Evolutionary conservation across 1,140 invertebrate species (phyloP), one percentile per base, ranked within the genome.

Genomic region (Pseudachorutes palmiensis): DNA sequence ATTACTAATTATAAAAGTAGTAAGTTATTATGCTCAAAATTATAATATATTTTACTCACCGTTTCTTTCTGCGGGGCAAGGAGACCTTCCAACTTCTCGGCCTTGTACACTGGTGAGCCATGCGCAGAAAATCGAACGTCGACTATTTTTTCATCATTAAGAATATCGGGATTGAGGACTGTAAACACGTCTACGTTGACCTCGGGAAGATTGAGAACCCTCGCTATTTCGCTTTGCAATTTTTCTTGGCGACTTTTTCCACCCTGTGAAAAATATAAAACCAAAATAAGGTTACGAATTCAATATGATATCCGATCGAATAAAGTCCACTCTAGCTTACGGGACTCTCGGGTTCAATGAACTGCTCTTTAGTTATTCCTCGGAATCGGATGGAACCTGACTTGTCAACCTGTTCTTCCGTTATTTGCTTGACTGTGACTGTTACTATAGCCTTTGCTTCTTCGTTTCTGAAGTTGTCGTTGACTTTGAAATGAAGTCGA

Each of bases 171-270:
- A 70, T 83, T 83, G 2, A 91, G 81, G 0, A 97, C 89, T 0
- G 92, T 94, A 72, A 97, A 94, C 0, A 97, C 86, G 76, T 97
- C 92, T 1, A 97, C 88, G 78, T 96, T 95, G 29, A 89, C 83
- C 49, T 83, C 75, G 0, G 85, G 86, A 0, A 86, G 85, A 72
- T 90, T 91, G 62, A 92, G 83, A 12, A 94, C 83, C 64, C 83
- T 80, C 0, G 90, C 82, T 1, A 96, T 80, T 57, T 85, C 79
- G 28, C 82, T 79, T 64, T 85, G 84, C 0, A 92, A 79, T 9
- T 85, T 80, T 73, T 89, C 87, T 75, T 89, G 88, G 67, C 87
- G 87, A 73, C 88, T 92, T 0, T 84, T 76, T 16, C 85, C 76
- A 69, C 24, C 14, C 58, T 30, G 36, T 41, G 51, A 55, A 29